A percentile compares a stretch with the other conserved stretches of the same genome.
Conservation (phyloP, 2,113 vertebrate genomes). For the Cromileptes altivelis region DNA sequence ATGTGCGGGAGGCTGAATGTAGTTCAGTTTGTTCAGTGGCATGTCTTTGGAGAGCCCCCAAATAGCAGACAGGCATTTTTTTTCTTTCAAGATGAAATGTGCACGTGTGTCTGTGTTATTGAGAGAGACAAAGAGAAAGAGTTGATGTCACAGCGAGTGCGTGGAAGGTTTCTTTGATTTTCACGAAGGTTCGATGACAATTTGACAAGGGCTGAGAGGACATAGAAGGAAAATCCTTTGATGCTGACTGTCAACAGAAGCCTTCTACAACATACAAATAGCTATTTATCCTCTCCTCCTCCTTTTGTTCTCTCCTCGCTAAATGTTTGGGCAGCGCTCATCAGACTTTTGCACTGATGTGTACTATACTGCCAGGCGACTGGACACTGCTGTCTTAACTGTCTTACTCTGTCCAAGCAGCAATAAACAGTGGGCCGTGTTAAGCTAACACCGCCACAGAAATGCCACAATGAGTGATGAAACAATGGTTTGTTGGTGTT, state of each 20-base stretch:
- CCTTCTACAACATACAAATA: constrained; percentile 69
- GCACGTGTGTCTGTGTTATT: constrained; percentile 59
- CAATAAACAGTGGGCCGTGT: constrained; percentile 32
- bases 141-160: constrained; percentile 60
- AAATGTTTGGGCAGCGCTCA: constrained; percentile 25
- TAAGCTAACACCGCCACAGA: constrained; percentile 10
- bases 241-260: constrained; percentile 73
- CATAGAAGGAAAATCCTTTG: constrained; percentile 71
- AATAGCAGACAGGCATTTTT: constrained; percentile 29
- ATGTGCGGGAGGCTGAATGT: constrained; percentile 56
- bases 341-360: constrained; percentile 27
- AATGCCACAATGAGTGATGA: constrained; percentile 49
- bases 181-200: constrained; percentile 70
- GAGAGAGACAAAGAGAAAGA: constrained; percentile 52
- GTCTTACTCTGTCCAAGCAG: constrained; percentile 25
- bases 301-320: constrained; percentile 6
- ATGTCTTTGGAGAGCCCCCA: constrained; percentile 59
- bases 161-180: constrained; percentile 73
- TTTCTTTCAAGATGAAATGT: constrained; percentile 63
- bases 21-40: constrained; percentile 59
- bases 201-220: constrained; percentile 74
- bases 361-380: not conserved
- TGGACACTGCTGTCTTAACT: constrained; percentile 6
- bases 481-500: constrained; percentile 53
- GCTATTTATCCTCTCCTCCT: constrained; percentile 54